Evolutionary conservation across 1,140 invertebrate species (phyloP).

Genomic region (Tetramorium alpestre): DNA sequence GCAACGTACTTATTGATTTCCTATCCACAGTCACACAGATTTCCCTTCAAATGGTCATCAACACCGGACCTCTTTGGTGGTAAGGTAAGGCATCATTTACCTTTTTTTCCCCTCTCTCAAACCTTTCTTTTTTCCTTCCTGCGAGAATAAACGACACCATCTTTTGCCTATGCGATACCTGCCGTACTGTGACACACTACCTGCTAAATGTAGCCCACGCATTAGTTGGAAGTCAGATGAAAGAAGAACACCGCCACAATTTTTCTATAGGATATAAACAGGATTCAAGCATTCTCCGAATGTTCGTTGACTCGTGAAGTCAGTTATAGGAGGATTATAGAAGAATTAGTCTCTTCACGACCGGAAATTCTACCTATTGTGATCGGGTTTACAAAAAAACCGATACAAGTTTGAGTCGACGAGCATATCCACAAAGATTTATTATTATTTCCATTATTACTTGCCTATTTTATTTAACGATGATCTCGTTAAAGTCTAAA

Average conservation of each 20-base stretch:
- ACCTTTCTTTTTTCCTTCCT: background rate
- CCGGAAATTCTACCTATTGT: constrained; percentile 6
- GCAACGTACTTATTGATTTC: constrained; percentile 79
- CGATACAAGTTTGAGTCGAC: no score
- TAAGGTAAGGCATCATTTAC: background rate
- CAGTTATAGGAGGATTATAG: background rate
- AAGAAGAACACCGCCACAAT: background rate
- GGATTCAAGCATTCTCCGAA: background rate
- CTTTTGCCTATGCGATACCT: background rate
- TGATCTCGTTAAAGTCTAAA: background rate
- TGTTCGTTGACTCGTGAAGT: background rate
- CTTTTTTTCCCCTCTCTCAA: no score
- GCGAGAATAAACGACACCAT: background rate
- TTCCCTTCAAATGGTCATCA: constrained; percentile 28
- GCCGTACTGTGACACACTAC: background rate
- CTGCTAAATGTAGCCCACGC: background rate
- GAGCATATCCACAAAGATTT: background rate
- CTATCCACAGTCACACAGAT: constrained; percentile 22
- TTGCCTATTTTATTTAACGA: background rate
- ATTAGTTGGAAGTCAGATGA: background rate
- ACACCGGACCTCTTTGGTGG: background rate
- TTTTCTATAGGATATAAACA: background rate
- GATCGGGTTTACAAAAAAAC: background rate
- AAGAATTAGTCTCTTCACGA: background rate
- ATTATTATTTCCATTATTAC: background rate